phyloP scores from a whole-genome alignment of 2,888 invertebrate genomes.

The Eubasilissa splendida region DNA sequence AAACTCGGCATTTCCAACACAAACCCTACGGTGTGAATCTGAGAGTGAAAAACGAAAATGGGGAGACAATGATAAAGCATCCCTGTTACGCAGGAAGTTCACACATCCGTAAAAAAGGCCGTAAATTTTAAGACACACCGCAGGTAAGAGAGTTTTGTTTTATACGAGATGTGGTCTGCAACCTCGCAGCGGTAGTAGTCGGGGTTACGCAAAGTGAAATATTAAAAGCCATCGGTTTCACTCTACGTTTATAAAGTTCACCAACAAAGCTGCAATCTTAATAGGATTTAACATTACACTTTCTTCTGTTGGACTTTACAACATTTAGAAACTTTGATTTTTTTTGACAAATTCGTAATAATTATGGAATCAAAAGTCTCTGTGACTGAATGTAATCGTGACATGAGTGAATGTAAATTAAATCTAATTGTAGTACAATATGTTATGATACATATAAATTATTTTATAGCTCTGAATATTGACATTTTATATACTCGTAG shows the following conservation, averaged over 20 bases:
- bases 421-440: too few species aligned
- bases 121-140: slow-evolving; percentile 56
- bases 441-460: too few species aligned
- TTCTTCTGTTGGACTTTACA: too few species aligned
- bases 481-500: too few species aligned
- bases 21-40: slow-evolving; percentile 35
- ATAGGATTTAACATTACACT: too few species aligned
- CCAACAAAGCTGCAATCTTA: neutral
- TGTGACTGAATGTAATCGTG: too few species aligned
- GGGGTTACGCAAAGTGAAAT: neutral
- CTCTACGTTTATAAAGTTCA: neutral
- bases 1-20: slow-evolving; percentile 48
- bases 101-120: slow-evolving; percentile 57
- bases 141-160: slow-evolving; percentile 47
- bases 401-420: too few species aligned
- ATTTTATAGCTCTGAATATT: too few species aligned
- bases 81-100: slow-evolving; percentile 57
- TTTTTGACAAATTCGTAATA: too few species aligned
- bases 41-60: slow-evolving; percentile 44
- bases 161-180: slow-evolving; percentile 30
- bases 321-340: too few species aligned
- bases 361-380: too few species aligned
- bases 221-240: slow-evolving; percentile 22
- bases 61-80: slow-evolving; percentile 56
- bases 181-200: neutral